Conservation (phyloP, 1,140 invertebrate genomes). For the Antheraea mylitta region DNA sequence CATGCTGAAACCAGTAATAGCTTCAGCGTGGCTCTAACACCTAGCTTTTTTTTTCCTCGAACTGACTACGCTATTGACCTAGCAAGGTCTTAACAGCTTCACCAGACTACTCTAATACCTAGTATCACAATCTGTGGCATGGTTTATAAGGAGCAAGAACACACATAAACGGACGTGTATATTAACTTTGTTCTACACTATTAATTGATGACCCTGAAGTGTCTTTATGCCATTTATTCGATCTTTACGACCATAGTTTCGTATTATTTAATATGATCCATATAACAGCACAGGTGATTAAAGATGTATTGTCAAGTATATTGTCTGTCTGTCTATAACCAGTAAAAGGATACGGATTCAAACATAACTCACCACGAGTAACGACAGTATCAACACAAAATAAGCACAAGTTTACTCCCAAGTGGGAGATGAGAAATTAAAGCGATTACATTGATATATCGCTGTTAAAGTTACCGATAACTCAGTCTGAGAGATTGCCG, state of each 20-base stretch:
- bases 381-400: constrained; percentile 51
- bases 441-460: constrained; percentile 76
- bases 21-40: too few species aligned
- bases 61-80: too few species aligned
- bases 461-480: constrained; percentile 72
- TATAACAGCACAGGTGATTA: neutral
- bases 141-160: too few species aligned
- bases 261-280: neutral
- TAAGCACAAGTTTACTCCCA: constrained; percentile 59
- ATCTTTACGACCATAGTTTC: neutral
- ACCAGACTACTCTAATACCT: too few species aligned
- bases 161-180: too few species aligned
- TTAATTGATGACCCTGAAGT: neutral
- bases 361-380: neutral
- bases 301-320: neutral
- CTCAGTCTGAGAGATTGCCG: constrained; percentile 62
- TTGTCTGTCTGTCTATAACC: neutral
- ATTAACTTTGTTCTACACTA: too few species aligned
- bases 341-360: neutral
- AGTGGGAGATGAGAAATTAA: constrained; percentile 75
- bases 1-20: too few species aligned
- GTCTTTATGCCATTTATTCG: neutral
- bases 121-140: too few species aligned
- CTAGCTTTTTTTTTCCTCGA: too few species aligned
- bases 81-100: too few species aligned